These are phyloP conservation scores for Camelus bactrianus DNA, from an alignment of 2,113 vertebrate species.

Conservation along the genomic window DNA sequence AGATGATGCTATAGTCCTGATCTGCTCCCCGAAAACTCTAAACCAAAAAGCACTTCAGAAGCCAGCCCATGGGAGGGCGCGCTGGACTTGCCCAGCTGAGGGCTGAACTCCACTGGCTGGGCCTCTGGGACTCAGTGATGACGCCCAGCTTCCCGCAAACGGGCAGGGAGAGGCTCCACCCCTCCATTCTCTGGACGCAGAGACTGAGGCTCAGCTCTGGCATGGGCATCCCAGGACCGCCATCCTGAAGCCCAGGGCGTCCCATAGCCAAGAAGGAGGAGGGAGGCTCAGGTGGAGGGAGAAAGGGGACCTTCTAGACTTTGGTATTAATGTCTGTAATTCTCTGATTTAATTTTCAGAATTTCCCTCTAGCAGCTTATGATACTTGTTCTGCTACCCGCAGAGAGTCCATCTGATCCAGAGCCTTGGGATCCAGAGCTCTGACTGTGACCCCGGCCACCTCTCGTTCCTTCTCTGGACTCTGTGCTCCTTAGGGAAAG, in stretches of 20 bases:
- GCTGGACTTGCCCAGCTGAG: rapidly evolving
- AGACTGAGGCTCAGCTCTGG: background rate
- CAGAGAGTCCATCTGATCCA: background rate
- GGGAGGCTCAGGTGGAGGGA: background rate
- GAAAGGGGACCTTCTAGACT: background rate
- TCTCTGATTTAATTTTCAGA: background rate
- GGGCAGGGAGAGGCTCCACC: background rate
- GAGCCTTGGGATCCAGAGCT: background rate
- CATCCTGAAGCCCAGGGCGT: background rate
- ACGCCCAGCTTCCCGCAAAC: background rate
- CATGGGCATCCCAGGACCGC: rapidly evolving
- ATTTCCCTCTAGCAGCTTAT: background rate
- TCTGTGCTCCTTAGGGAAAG: background rate
- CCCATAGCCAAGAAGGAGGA: rapidly evolving
- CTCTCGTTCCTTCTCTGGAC: rapidly evolving
- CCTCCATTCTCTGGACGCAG: background rate
- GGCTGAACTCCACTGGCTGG: too few relatives aligned
- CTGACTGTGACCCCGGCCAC: too few relatives aligned
- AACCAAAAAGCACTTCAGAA: background rate
- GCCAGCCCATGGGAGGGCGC: background rate
- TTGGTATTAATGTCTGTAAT: too few relatives aligned
- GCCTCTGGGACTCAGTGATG: background rate
- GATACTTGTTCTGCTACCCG: background rate
- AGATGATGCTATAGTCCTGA: background rate
- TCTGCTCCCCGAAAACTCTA: background rate